Conservation (phyloP, 2,888 invertebrate species). For the Oxytorus armatus region DNA sequence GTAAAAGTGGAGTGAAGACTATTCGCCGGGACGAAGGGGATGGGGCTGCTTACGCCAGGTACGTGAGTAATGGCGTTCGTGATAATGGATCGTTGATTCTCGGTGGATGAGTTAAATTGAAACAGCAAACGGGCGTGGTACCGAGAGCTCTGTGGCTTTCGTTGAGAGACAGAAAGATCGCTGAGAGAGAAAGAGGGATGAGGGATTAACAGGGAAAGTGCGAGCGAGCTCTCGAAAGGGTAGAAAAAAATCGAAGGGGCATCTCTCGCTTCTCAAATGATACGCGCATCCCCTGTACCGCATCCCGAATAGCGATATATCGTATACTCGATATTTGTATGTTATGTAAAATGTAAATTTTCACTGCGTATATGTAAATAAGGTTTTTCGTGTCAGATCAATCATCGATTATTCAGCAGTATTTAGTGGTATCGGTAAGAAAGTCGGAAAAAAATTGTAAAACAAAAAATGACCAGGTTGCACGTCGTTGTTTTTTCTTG, state of each 20-base stretch:
- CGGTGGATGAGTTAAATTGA: slow-evolving; percentile 70
- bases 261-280: slow-evolving; percentile 15
- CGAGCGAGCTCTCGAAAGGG: not conserved
- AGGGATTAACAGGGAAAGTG: not conserved
- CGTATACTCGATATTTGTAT: no score
- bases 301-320: no score
- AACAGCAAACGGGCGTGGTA: slow-evolving; percentile 72
- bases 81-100: slow-evolving; percentile 72
- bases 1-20: not conserved
- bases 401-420: no score
- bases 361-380: no score
- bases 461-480: no score
- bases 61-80: slow-evolving; percentile 71
- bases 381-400: no score
- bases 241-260: not conserved
- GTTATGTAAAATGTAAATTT: no score
- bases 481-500: no score
- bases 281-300: not conserved
- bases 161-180: slow-evolving; percentile 20
- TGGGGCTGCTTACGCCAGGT: slow-evolving; percentile 69
- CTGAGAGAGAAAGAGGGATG: slow-evolving; percentile 18
- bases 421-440: no score
- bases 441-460: no score
- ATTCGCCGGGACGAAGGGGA: slow-evolving; percentile 17
- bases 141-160: slow-evolving; percentile 51